Base-by-base conservation (phyloP, 1,140 invertebrate genomes). In the Drosophila pseudoobscura region DNA sequence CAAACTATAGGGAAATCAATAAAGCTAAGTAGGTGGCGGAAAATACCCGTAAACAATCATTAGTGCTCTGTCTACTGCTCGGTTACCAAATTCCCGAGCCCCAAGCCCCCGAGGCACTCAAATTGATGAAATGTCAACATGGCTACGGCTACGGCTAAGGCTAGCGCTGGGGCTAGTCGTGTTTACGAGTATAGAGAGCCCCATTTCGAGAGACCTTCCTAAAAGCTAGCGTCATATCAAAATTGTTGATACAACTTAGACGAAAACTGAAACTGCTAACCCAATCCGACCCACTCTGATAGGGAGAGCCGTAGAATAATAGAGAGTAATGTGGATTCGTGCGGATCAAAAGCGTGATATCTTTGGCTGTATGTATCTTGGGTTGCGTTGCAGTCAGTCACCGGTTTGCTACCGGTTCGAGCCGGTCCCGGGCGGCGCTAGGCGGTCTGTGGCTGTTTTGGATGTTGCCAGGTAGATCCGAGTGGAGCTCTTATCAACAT, bases 381-480 rank as follows among this genome's bases (percentile, higher is more conserved):
- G 35, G 35, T 57, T 60, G 9, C 35, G 51, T 41, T 73, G 59
- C 58, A 68, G 20, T 68, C 58, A 68, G 20, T 68, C 39, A 64
- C 71, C 72, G 44, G 71, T 58, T 75, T 56, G 11, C 22, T 46
- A 80, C 83, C 75, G 79, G 83, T 83, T 88, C 55, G 0, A 83
- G 53, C 83, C 71, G 39, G 76, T 68, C 62, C 11, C 29, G 26
- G 51, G 73, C 60, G 66, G 83, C 75, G 66, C 50, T 54, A 44
- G 75, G 39, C 78, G 72, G 83, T 87, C 84, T 88, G 45, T 11
- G 46, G n/a, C 59, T 49, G 62, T 43, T 62, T 2, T 39, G 9
- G 31, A 63, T 62, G 55, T 75, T 53, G 65, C 73, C 73, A 76
- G 73, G 72, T 75, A 76, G 56, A 61, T 46, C 64, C 56, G 43